Base-by-base conservation (phyloP, 2,113 vertebrate species). In the Jaculus jaculus region DNA sequence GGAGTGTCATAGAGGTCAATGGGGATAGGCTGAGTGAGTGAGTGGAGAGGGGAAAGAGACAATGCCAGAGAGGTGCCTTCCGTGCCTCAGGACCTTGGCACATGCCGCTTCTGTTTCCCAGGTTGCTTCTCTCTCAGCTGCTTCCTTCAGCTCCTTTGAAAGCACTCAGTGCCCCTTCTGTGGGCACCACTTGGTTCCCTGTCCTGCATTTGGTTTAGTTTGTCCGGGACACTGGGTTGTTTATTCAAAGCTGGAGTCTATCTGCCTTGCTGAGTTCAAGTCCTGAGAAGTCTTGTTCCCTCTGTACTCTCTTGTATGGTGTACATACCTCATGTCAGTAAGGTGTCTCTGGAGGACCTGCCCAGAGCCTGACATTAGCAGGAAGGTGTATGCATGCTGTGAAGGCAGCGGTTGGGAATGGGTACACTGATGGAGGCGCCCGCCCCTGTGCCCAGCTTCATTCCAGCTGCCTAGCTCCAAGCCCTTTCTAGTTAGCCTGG, bases 71-170 rank as follows among this genome's bases (percentile, higher is more conserved):
- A 30, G 18, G 39, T 15, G 75, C 28, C 34, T 65, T 71, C 15
- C n/a, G 24, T 88, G 69, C 47, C 61, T 7, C 60, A 37, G 92
- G 92, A 69, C 61, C 60, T 92, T 94, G 86, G 71, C 75, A 75
- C 28, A 12, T 54, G 16, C 21, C n/a, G 0, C 61, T 30, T 34
- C 51, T 28, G 15, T 47, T 54, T 8, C 6, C 3, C 42, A 39
- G 9, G 34, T 16, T 89, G 26, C 20, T 39, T 16, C 78, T 84
- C 15, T 24, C 24, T 24, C 75, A 32, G 2, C 75, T 51, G 34
- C n/a, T n/a, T 26, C n/a, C 65, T 78, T 90, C 5, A 23, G 15
- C 39, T 86, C 18, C 34, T 84, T 21, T n/a, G 32, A 60, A 26
- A 74, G 39, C 28, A 20, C 42, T 32, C 24, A 13, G 13, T 54